These are phyloP conservation scores for Oophaga pumilio DNA, from an alignment of 2,113 vertebrate genomes.

Conservation along the genomic window DNA sequence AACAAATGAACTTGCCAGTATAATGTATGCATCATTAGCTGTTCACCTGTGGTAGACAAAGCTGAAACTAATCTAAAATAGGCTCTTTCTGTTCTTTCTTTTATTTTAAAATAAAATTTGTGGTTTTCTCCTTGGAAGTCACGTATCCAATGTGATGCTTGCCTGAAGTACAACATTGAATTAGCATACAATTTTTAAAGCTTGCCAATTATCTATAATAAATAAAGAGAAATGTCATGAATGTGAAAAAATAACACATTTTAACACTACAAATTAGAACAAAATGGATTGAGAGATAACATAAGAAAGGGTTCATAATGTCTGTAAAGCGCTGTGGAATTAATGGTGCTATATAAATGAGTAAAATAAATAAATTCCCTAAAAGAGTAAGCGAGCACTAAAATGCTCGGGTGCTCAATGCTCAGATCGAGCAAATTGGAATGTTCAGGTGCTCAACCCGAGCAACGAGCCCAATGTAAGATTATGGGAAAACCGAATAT, in stretches of 20 bases:
- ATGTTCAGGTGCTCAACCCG: too few species aligned
- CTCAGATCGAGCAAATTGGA: too few species aligned
- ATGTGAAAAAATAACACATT: not conserved
- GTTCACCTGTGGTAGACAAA: constrained; percentile 42
- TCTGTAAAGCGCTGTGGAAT: too few species aligned
- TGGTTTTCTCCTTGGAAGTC: constrained; percentile 58
- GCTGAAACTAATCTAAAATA: constrained; percentile 54
- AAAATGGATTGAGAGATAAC: not conserved
- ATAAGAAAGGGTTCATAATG: not conserved
- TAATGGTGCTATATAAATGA: too few species aligned
- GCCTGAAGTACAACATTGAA: constrained; percentile 55
- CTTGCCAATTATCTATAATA: not conserved
- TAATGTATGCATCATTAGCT: constrained; percentile 56
- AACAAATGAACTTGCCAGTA: constrained; percentile 60
- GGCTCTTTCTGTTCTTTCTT: constrained; percentile 59
- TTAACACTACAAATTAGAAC: not conserved
- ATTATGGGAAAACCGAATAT: too few species aligned
- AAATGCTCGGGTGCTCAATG: too few species aligned
- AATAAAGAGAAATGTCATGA: not conserved
- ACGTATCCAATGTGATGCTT: constrained; percentile 60
- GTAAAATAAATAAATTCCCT: too few species aligned
- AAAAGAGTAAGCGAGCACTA: too few species aligned
- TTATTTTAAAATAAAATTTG: constrained; percentile 26
- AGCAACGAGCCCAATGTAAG: too few species aligned
- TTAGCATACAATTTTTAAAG: constrained; percentile 21